Evolutionary conservation across 2,113 vertebrate genomes (phyloP).

Genomic region (Diglossa brunneiventris): DNA sequence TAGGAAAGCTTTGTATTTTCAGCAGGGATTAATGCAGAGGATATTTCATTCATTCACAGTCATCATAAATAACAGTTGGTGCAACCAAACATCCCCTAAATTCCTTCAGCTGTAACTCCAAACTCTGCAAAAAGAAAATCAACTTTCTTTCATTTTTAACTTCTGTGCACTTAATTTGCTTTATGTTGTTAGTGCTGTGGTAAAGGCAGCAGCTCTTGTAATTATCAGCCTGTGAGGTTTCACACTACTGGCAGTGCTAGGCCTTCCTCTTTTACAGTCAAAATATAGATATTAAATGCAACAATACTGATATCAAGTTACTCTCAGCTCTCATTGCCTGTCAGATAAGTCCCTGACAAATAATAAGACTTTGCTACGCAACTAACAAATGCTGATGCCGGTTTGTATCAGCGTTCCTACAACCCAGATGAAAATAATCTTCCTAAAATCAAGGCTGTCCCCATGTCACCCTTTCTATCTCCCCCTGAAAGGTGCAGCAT

Average conservation of each 20-base stretch:
- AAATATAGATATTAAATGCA: not conserved
- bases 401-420: not conserved
- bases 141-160: constrained; percentile 66
- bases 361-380: not conserved
- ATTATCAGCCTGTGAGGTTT: not conserved
- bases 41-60: constrained; percentile 63
- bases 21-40: constrained; percentile 66
- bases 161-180: constrained; percentile 48
- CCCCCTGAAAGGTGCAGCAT: not conserved
- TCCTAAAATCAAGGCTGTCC: not conserved
- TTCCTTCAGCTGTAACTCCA: constrained; percentile 51
- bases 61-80: constrained; percentile 62
- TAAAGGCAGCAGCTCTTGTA: not conserved
- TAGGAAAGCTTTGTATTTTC: constrained; percentile 69
- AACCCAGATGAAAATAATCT: not conserved
- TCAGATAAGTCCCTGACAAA: not conserved
- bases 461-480: not conserved
- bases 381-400: not conserved
- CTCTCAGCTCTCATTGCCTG: not conserved
- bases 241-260: not conserved
- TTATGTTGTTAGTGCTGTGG: not conserved
- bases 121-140: constrained; percentile 48
- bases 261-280: not conserved
- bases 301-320: not conserved
- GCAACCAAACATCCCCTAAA: constrained; percentile 50